These are phyloP conservation scores for Macrobrachium rosenbergii DNA, from an alignment of 1,140 invertebrate genomes.

Conservation along the genomic window DNA sequence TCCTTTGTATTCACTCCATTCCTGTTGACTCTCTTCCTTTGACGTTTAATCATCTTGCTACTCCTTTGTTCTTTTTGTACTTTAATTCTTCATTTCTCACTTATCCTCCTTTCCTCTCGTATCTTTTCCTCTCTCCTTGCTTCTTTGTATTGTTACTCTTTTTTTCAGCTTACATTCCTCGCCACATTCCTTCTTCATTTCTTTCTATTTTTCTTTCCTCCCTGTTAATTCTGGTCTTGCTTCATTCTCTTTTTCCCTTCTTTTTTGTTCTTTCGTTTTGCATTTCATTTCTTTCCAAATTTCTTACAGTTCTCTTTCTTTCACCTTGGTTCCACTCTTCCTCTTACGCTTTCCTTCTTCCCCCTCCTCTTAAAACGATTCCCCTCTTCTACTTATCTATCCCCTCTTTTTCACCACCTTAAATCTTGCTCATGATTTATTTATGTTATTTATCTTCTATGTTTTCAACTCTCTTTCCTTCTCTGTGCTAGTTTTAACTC, in stretches of 20 bases:
- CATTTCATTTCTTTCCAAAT: not conserved
- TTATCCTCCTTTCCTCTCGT: too few species aligned
- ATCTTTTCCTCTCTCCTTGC: not conserved
- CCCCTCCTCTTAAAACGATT: not conserved
- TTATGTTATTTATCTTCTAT: too few species aligned
- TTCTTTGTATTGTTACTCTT: not conserved
- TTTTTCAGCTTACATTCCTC: not conserved
- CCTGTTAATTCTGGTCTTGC: not conserved
- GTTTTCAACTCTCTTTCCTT: too few species aligned
- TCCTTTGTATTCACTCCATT: too few species aligned
- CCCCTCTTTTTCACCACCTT: not conserved
- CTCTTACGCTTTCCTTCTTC: not conserved
- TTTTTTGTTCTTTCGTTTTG: not conserved
- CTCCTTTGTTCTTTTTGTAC: too few species aligned
- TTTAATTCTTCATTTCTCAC: too few species aligned
- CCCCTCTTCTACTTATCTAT: not conserved
- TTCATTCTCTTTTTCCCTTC: not conserved
- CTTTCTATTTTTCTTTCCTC: not conserved
- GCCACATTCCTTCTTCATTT: not conserved
- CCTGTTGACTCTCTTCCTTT: too few species aligned
- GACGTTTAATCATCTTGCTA: too few species aligned
- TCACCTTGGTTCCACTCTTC: not conserved
- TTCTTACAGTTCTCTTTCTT: not conserved
- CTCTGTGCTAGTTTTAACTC: too few species aligned
- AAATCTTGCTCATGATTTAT: too few species aligned